phyloP scores from a whole-genome alignment of 2,113 vertebrate species.

The Alosa alosa region DNA sequence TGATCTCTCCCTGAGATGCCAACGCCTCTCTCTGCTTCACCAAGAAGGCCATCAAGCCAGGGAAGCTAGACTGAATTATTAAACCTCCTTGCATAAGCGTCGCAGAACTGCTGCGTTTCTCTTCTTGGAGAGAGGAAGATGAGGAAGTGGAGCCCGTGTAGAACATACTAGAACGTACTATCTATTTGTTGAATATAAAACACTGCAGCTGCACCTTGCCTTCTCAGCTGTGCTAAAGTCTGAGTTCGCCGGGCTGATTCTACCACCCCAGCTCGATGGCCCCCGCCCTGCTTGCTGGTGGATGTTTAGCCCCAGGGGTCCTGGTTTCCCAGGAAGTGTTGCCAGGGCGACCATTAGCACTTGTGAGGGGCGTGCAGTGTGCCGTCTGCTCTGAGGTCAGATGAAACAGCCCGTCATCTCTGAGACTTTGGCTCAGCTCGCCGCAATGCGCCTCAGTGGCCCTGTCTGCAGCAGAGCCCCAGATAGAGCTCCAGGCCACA shows the following conservation, averaged over 20 bases:
- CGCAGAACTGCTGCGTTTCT: neutral
- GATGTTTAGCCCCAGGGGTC: neutral
- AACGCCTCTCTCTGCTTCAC: neutral
- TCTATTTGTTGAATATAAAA: neutral
- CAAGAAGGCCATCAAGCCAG: neutral
- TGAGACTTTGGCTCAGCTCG: neutral
- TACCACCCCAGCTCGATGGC: neutral
- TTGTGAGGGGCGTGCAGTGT: slow-evolving; percentile 21
- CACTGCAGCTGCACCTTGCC: neutral
- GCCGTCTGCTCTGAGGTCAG: slow-evolving; percentile 25
- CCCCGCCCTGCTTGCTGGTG: neutral
- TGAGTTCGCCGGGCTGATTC: neutral
- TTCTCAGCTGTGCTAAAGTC: neutral
- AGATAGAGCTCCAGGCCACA: neutral
- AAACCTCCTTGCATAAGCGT: neutral
- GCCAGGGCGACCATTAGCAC: slow-evolving; percentile 33
- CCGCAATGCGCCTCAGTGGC: neutral
- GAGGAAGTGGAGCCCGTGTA: neutral
- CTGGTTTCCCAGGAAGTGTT: slow-evolving; percentile 22
- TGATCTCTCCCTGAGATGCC: neutral
- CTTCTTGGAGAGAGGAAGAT: neutral
- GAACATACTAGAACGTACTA: neutral
- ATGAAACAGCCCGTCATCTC: neutral
- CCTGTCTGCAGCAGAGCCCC: neutral
- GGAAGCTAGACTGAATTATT: neutral